Percentiles rank a stretch among this genome's conserved stretches.
Evolutionary conservation across 2,113 vertebrate genomes (phyloP).

Genomic region (mouse (Mus musculus)): DNA sequence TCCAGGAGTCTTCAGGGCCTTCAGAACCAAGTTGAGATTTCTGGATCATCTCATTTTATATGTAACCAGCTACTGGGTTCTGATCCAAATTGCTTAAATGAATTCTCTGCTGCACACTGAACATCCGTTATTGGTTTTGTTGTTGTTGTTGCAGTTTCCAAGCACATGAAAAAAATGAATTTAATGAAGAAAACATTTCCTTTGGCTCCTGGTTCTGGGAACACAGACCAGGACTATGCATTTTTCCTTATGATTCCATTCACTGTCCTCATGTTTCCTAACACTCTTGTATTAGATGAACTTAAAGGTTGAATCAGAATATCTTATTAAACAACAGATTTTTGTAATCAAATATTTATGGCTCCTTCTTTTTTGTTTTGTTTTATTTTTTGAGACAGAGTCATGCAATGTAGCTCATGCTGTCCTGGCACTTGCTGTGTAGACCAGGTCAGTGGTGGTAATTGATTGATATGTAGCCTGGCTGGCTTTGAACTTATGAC

Average conservation of each 20-base stretch:
- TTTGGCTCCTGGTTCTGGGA: neutral
- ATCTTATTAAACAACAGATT: neutral
- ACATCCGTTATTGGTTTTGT: neutral
- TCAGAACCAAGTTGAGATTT: neutral
- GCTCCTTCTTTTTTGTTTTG: neutral
- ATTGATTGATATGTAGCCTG: neutral
- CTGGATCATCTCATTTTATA: neutral
- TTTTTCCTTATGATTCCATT: neutral
- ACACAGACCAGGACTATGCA: neutral
- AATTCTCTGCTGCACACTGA: neutral
- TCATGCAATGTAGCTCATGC: neutral
- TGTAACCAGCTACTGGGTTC: neutral
- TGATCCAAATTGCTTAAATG: neutral
- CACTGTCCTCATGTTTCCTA: neutral
- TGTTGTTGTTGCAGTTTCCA: neutral
- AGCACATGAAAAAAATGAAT: neutral
- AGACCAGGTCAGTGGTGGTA: neutral
- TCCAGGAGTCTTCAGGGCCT: neutral
- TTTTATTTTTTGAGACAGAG: neutral
- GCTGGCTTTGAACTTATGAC: neutral
- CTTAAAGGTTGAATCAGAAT: neutral
- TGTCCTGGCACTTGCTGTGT: neutral
- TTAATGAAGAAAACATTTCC: neutral
- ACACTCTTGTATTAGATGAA: neutral
- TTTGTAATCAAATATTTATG: neutral